These are phyloP conservation scores for Coreoperca whiteheadi DNA, from an alignment of 2,113 vertebrate species.

Conservation along the genomic window DNA sequence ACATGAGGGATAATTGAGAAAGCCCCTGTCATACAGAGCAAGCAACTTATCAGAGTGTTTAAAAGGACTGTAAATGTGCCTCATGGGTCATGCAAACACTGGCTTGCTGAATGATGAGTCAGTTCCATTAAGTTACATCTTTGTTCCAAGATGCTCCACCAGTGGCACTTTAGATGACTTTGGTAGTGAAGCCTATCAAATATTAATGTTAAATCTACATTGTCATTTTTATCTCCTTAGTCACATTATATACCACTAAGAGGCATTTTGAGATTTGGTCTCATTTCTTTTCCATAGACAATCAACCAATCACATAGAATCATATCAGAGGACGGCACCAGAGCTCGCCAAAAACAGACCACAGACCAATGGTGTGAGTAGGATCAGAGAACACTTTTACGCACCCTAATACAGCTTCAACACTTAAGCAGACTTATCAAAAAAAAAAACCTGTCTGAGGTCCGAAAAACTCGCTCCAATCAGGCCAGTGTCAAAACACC, in stretches of 20 bases:
- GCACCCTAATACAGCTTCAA: neutral
- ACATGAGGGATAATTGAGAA: slow-evolving; percentile 67
- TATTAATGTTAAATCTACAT: slow-evolving; percentile 31
- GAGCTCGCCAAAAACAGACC: neutral
- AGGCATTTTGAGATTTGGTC: neutral
- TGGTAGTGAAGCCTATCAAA: slow-evolving; percentile 20
- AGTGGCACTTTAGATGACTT: slow-evolving; percentile 19
- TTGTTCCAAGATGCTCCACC: slow-evolving; percentile 29
- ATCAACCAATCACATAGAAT: neutral
- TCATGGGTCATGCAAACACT: slow-evolving; percentile 33
- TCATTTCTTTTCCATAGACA: neutral
- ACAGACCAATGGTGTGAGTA: neutral
- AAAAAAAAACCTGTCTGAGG: neutral
- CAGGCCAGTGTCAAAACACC: neutral
- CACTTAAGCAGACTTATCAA: neutral
- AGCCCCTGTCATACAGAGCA: slow-evolving; percentile 27
- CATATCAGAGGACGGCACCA: neutral
- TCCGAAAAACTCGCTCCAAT: neutral
- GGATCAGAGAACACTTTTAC: neutral
- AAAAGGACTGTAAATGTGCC: slow-evolving; percentile 39
- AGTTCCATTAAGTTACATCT: slow-evolving; percentile 20
- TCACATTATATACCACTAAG: neutral
- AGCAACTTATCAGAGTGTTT: slow-evolving; percentile 47
- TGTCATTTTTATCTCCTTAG: neutral
- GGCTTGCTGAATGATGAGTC: slow-evolving; percentile 24